Evolutionary conservation across 2,888 invertebrate species (phyloP).

Genomic region (Hymenopus coronatus): DNA sequence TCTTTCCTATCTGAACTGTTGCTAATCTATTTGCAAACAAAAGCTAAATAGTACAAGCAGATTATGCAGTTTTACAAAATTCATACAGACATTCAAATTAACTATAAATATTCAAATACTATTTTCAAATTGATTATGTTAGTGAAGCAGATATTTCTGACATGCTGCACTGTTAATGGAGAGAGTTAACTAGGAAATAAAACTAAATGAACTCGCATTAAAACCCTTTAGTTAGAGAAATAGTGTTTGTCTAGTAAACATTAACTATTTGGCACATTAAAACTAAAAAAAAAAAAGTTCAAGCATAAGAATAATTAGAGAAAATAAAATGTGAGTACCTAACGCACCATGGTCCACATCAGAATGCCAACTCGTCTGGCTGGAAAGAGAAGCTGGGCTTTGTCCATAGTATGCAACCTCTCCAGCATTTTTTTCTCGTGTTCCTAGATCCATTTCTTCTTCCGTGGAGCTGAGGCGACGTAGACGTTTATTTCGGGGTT

Average conservation of each 20-base stretch:
- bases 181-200: neutral
- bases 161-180: neutral
- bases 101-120: neutral
- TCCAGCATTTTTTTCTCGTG: conserved; percentile 45
- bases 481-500: conserved; percentile 53
- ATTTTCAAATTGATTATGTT: neutral
- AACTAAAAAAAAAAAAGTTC: neutral
- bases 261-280: neutral
- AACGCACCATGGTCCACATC: conserved; percentile 51
- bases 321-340: conserved; percentile 25
- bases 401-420: conserved; percentile 53
- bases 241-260: neutral
- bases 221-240: neutral
- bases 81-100: neutral
- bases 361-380: conserved; percentile 51
- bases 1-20: neutral
- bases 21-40: neutral
- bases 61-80: neutral
- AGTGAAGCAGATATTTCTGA: neutral
- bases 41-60: neutral
- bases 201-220: neutral
- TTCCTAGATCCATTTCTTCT: conserved; percentile 51
- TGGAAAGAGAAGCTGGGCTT: conserved; percentile 51
- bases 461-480: conserved; percentile 55
- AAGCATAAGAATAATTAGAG: neutral